phyloP scores from a whole-genome alignment of 2,888 invertebrate genomes.

The Mythimna lalbum region DNA sequence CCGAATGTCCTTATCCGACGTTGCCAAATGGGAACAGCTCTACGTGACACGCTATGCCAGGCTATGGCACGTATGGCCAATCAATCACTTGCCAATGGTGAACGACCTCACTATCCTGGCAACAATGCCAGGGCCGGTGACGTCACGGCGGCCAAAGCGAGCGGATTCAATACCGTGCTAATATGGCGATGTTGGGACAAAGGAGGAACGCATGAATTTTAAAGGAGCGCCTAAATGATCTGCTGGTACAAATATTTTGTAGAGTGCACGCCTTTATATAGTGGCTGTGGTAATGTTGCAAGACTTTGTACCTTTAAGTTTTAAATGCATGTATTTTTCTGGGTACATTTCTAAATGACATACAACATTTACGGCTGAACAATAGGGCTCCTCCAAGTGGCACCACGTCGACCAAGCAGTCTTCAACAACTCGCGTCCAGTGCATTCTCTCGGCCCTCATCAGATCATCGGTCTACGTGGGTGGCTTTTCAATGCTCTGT shows the following conservation, averaged over 20 bases:
- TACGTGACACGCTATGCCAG: constrained; percentile 60
- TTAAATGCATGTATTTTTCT: not conserved
- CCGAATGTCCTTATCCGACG: constrained; percentile 66
- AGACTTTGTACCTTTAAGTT: not conserved
- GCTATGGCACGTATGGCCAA: constrained; percentile 74
- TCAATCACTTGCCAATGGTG: constrained; percentile 79
- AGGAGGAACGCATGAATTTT: constrained; percentile 56
- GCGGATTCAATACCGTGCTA: constrained; percentile 63
- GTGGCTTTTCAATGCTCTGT: not conserved
- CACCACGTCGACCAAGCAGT: not conserved
- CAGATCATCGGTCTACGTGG: not conserved
- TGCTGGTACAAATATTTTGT: constrained; percentile 53
- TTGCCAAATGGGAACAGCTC: constrained; percentile 66
- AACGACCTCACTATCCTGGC: constrained; percentile 80
- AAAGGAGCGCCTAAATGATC: constrained; percentile 59
- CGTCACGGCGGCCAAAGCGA: constrained; percentile 67
- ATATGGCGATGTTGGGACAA: constrained; percentile 65
- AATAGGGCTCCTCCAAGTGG: not conserved
- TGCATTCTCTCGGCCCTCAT: not conserved
- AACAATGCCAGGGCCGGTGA: constrained; percentile 72
- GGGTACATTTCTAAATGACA: no score
- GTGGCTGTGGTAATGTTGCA: constrained; percentile 16
- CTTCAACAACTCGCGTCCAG: not conserved
- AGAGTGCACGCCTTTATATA: constrained; percentile 34
- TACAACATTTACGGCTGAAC: not conserved